Evolutionary conservation across 2,797 vertebrate species (phyloP), one percentile per base, ranked within the genome.

Genomic region (Sebastes minor): DNA sequence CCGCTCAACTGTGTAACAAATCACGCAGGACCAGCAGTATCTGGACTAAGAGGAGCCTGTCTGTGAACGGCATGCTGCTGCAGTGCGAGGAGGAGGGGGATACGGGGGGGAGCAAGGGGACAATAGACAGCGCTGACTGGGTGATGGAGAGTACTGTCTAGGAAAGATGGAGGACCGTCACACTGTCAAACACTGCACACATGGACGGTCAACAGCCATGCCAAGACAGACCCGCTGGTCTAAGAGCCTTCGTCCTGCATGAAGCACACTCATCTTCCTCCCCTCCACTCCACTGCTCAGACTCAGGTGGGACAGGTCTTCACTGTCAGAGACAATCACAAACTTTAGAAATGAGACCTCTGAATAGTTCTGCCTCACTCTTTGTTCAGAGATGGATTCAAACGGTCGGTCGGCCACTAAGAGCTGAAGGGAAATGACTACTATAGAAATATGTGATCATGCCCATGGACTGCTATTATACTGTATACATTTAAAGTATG

Each of bases 21-120:
- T 97, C 97, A 12, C 95, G 94, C 86, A 96, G 96, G 88, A 96
- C 97, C 83, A 97, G 96, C 63, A 97, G 96, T 74, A 97, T 99
- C 93, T 98, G 98, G 97, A 98, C 97, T 92, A 98, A 96, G 92
- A 96, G 97, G 86, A 99, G 98, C 93, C 95, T 98, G 77, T 99
- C 98, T 0, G 97, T 99, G 65, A 99, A 98, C 0, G 97, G 98
- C 89, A 97, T 97, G 96, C 94, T 98, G 83, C 95, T 98, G 90
- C 97, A 97, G 88, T 97, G 96, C 2, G 96, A 98, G 62, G 97
- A 97, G 87, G 93, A 94, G 22, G 97, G 91, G 49, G 97, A 97
- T 82, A 86, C 95, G 8, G 93, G 93, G 59, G 96, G 96, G 74
- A 95, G 92, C 77, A 96, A 96, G 87, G 96, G 95, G 25, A 96